Evolutionary conservation across 2,888 invertebrate genomes (phyloP), one percentile per base, ranked within the genome.

Genomic region (Cantharis flavilabris): DNA sequence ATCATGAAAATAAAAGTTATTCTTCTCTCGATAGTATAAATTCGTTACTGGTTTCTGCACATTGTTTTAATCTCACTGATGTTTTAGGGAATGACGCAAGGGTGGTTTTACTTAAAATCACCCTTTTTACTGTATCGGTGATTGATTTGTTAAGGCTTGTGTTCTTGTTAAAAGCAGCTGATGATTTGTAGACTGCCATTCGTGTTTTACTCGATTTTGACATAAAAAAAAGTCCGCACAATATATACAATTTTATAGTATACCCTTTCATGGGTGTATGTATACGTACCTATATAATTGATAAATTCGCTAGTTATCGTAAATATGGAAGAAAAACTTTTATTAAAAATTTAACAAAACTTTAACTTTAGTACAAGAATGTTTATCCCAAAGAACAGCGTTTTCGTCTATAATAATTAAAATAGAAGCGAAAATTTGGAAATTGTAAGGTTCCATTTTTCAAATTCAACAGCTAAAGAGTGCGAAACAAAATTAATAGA

Each of bases 11-110:
- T 78, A 73, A 78, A 73, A 71, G 23, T 73, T 71, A 76, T n/a
- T 69, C 14, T 76, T 70, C 65, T 62, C 3, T 33, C 20, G 13
- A 14, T 71, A 63, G 62, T 33, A 67, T 75, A 72, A 73, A 75
- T 78, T 71, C 62, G 63, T 67, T 26, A 73, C 75, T 74, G 49
- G 71, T 78, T 76, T 78, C 74, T 78, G 78, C 76, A 73, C 78
- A 76, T 78, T 78, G 78, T 78, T 78, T 78, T 78, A 78, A 78
- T 78, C 76, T 76, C 71, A 70, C 76, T 73, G 70, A 76, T 71
- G 73, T 73, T 67, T 62, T 71, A 72, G 76, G 76, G 78, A 69
- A 73, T 71, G 74, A 74, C 28, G 73, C 69, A 76, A 78, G 76
- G 78, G 76, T 76, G 73, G 71, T 75, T 76, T 77, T 77, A 75